Percentiles rank a stretch among this genome's conserved stretches.
These are phyloP conservation scores for Hippocampus comes DNA, from an alignment of 2,113 vertebrate genomes.

Conservation along the genomic window DNA sequence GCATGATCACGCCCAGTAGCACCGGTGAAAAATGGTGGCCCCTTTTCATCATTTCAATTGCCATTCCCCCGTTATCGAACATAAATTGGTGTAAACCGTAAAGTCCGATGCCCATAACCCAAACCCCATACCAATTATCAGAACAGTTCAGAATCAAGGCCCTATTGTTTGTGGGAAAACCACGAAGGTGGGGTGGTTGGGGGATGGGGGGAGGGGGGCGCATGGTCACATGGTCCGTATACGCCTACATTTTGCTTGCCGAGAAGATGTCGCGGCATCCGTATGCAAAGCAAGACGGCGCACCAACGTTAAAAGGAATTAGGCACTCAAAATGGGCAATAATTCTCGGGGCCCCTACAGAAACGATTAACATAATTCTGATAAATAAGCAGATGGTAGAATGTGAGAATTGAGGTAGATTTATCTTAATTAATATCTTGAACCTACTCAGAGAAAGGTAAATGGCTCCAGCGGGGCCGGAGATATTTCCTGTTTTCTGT, in stretches of 20 bases:
- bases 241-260: not conserved
- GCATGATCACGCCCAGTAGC: no score
- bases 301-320: conserved; percentile 98
- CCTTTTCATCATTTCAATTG: no score
- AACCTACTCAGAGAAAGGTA: conserved; percentile 92
- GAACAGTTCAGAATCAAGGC: not conserved
- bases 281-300: conserved; percentile 91
- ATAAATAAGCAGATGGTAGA: conserved; percentile 99
- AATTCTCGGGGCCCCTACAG: conserved; percentile 93
- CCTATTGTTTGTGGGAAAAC: conserved; percentile 57
- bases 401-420: conserved; percentile 97
- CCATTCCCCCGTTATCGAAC: no score
- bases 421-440: conserved; percentile 99
- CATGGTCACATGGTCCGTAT: no score
- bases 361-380: conserved; percentile 99
- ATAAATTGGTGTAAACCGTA: not conserved
- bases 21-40: no score
- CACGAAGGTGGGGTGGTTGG: not conserved
- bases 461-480: conserved; percentile 81
- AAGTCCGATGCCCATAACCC: not conserved
- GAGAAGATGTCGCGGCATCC: conserved; percentile 61
- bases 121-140: not conserved
- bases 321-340: conserved; percentile 94
- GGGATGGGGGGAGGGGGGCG: no score
- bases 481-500: conserved; percentile 70